A percentile compares a stretch with the other conserved stretches of the same genome.
Conservation (phyloP, 2,888 invertebrate species). For the Drosophila nr. perissopoda region DNA sequence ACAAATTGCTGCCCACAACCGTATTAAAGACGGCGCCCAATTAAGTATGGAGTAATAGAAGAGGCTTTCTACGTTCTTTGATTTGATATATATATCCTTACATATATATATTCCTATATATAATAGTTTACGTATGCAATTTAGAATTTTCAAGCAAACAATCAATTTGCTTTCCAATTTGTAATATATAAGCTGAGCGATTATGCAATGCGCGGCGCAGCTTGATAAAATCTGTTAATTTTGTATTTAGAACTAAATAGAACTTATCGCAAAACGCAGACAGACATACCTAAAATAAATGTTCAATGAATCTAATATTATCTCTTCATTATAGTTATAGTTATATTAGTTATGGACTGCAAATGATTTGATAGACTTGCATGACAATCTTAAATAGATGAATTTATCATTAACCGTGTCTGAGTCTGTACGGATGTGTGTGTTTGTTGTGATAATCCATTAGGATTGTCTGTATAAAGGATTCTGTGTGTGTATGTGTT, state of each 20-base stretch:
- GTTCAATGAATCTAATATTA: constrained; percentile 12
- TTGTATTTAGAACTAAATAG: constrained; percentile 16
- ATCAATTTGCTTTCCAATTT: constrained; percentile 32
- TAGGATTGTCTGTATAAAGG: background rate
- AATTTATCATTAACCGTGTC: constrained; percentile 3
- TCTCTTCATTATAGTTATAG: background rate
- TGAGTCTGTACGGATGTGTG: constrained; percentile 1
- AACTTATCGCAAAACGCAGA: constrained; percentile 11
- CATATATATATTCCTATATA: background rate
- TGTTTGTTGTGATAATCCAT: background rate
- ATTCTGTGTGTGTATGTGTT: background rate
- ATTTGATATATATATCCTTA: background rate
- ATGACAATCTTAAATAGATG: background rate
- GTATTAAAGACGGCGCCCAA: constrained; percentile 62
- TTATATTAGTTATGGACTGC: background rate
- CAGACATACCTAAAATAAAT: constrained; percentile 17
- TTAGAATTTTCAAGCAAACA: constrained; percentile 49
- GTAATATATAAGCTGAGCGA: constrained; percentile 13
- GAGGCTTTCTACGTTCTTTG: constrained; percentile 64
- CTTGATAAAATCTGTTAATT: constrained; percentile 8
- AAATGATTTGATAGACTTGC: background rate
- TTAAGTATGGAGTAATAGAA: constrained; percentile 27
- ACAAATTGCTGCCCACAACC: constrained; percentile 58
- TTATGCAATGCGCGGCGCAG: constrained; percentile 11
- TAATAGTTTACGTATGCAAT: constrained; percentile 32